Evolutionary conservation across 2,113 vertebrate genomes (phyloP), one percentile per base, ranked within the genome.

Genomic region (Xiphophorus maculatus): DNA sequence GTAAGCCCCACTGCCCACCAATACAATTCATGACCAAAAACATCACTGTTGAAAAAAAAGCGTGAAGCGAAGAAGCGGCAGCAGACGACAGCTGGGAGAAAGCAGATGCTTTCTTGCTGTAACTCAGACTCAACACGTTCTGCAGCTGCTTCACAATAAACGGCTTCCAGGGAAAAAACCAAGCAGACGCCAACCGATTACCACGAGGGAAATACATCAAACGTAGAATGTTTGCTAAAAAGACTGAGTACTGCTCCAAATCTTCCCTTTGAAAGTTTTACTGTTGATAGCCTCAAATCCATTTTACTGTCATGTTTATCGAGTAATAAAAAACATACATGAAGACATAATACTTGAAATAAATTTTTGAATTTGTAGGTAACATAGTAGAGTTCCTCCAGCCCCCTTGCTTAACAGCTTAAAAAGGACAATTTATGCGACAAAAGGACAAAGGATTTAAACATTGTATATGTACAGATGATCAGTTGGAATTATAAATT

Each of bases 101-200:
- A 79, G 69, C 84, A 79, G 79, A 87, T 89, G 87, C 78, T 75
- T 79, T 83, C 69, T 84, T 73, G 25, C 54, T 8, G 74, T 85
- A 80, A 84, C 75, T 84, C 84, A 85, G 67, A 79, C 66, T 80
- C 69, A 42, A 84, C 79, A 44, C 54, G 82, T 85, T 88, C 61
- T 69, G 71, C 87, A 83, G 84, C 88, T 89, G 88, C 77, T 84
- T 86, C 80, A 74, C 79, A 79, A 84, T 73, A 79, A 89, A 83
- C 83, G 66, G 64, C 76, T 70, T 72, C 67, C 44, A 76, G 69
- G 76, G 69, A 85, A 7, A 58, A 48, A 58, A 75, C 78, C 69
- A 84, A 88, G 75, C 84, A 89, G 70, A 89, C 79, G 86, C 75
- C 12, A 3, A 40, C 73, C 69, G 81, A 88, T 74, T 66, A 73